These are phyloP conservation scores for Epistrophella euchroma DNA, from an alignment of 2,888 invertebrate genomes.

Conservation along the genomic window DNA sequence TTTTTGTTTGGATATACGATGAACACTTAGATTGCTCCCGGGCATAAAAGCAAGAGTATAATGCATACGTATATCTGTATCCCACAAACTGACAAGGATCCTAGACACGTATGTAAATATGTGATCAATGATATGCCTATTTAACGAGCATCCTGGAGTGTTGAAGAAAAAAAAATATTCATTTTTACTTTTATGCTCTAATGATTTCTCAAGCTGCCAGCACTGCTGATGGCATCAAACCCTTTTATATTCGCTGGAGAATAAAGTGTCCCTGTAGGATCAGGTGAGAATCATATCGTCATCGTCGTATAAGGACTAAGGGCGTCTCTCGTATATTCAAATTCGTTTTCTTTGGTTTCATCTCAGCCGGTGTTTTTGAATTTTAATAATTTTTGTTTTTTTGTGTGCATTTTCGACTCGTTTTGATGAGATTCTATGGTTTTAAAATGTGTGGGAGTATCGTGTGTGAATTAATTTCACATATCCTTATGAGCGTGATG, in stretches of 20 bases:
- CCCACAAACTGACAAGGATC: conserved; percentile 66
- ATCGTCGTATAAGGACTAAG: conserved; percentile 15
- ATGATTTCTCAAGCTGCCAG: conserved; percentile 73
- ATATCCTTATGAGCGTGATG: conserved; percentile 24
- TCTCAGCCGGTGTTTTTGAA: conserved; percentile 47
- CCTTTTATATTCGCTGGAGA: conserved; percentile 39
- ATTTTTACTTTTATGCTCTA: conserved; percentile 70
- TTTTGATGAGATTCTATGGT: conserved; percentile 36
- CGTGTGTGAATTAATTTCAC: conserved; percentile 22
- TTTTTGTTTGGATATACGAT: conserved; percentile 67
- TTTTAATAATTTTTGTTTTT: conserved; percentile 5
- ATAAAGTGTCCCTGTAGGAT: conserved; percentile 45
- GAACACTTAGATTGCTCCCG: conserved; percentile 65
- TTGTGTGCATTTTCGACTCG: conserved; percentile 16
- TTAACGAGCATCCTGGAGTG: conserved; percentile 72
- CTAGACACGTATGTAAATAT: conserved; percentile 75
- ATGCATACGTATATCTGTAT: not conserved
- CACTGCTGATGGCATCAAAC: conserved; percentile 38
- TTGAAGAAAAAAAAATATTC: conserved; percentile 32
- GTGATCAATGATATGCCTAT: conserved; percentile 76
- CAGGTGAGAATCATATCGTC: conserved; percentile 67
- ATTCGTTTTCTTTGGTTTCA: conserved; percentile 68
- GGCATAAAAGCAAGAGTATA: conserved; percentile 45
- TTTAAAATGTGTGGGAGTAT: conserved; percentile 31
- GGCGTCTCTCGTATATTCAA: conserved; percentile 53